Percentiles rank a stretch among this genome's conserved stretches.
phyloP scores from a whole-genome alignment of 1,140 invertebrate genomes.

The Cydia amplana region DNA sequence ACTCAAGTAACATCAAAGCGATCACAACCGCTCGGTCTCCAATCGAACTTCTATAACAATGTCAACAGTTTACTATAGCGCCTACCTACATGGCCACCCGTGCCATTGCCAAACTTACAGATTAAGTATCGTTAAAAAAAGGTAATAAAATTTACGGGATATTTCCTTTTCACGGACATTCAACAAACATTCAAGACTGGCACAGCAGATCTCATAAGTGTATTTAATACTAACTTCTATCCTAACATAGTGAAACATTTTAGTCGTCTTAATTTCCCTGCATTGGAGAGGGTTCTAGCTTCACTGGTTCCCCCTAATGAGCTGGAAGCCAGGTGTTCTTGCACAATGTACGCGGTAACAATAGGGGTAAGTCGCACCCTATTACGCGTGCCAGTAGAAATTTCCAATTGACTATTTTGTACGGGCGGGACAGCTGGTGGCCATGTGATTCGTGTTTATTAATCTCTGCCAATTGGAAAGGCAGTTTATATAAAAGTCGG shows the following conservation, averaged over 20 bases:
- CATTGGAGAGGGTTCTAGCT: constrained; percentile 12
- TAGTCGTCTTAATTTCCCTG: not conserved
- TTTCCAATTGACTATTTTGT: constrained; percentile 23
- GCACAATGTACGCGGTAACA: constrained; percentile 52
- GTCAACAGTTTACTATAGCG: too few relatives aligned
- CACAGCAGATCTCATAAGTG: too few relatives aligned
- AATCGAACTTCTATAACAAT: not conserved
- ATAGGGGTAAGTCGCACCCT: constrained; percentile 40
- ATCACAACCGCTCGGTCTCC: not conserved
- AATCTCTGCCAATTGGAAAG: constrained; percentile 3
- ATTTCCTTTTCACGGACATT: too few relatives aligned
- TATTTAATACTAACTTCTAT: too few relatives aligned
- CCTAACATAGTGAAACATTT: not conserved
- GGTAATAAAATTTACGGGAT: too few relatives aligned
- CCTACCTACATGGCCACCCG: too few relatives aligned
- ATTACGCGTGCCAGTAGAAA: constrained; percentile 27
- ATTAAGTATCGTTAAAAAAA: too few relatives aligned
- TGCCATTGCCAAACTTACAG: too few relatives aligned
- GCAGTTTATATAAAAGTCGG: not conserved
- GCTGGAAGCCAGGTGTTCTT: constrained; percentile 57
- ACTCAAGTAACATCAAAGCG: not conserved
- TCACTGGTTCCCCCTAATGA: constrained; percentile 52
- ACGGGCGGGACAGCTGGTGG: constrained; percentile 20
- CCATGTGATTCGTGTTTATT: constrained; percentile 11
- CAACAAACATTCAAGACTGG: too few relatives aligned